A percentile compares a stretch with the other conserved stretches of the same genome.
Evolutionary conservation across 2,113 vertebrate species (phyloP).

Genomic region (Calidris pugnax): DNA sequence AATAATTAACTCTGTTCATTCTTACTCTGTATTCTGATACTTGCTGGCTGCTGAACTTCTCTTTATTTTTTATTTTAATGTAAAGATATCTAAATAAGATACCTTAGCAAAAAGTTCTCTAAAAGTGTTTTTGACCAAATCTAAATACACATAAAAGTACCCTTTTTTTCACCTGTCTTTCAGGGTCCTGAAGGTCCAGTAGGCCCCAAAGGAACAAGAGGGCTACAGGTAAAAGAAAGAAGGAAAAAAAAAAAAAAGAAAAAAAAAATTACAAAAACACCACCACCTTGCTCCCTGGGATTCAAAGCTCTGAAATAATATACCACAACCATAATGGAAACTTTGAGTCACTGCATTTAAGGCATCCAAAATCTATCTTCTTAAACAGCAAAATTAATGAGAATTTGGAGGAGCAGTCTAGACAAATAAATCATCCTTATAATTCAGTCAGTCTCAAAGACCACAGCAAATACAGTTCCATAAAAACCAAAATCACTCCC

Average conservation of each 20-base stretch:
- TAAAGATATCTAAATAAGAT: not conserved
- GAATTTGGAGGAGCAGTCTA: not conserved
- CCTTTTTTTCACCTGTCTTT: not conserved
- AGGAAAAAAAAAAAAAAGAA: too few species aligned
- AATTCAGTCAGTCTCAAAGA: not conserved
- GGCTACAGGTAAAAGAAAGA: conserved; percentile 79
- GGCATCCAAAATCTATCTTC: not conserved
- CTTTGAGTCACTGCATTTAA: not conserved
- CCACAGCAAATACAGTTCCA: not conserved
- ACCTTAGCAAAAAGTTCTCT: not conserved
- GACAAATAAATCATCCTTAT: not conserved
- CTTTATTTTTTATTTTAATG: not conserved
- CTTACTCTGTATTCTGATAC: not conserved
- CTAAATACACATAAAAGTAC: not conserved
- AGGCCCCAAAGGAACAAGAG: conserved; percentile 82
- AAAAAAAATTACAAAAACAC: not conserved
- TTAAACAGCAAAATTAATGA: not conserved
- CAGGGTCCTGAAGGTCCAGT: conserved; percentile 86
- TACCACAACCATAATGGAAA: not conserved
- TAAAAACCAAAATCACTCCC: not conserved
- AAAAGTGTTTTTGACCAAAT: not conserved
- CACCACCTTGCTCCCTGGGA: not conserved
- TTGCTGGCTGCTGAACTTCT: not conserved
- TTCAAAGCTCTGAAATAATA: not conserved
- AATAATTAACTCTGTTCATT: not conserved